Conservation (phyloP, 2,888 invertebrate genomes). For the Strigamia crassipes region DNA sequence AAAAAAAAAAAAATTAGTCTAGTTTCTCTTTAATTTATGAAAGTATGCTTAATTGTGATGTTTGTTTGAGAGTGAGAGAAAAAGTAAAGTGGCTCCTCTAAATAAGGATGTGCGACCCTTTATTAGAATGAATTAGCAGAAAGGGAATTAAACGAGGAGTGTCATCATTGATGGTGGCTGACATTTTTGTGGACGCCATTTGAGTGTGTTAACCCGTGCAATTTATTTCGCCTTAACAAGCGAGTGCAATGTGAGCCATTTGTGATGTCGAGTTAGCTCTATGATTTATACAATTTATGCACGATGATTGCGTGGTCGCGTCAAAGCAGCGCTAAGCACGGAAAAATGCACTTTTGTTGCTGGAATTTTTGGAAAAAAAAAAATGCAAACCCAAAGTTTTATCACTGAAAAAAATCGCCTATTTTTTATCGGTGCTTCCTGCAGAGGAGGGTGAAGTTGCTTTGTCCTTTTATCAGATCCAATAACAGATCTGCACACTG, state of each 20-base stretch:
- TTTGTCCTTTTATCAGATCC: constrained; percentile 42
- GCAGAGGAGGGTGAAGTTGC: constrained; percentile 36
- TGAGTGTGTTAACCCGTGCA: constrained; percentile 40
- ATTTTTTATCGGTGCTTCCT: constrained; percentile 37
- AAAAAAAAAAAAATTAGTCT: no score
- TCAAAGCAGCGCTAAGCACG: background rate
- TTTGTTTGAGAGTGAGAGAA: background rate
- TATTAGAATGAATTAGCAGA: constrained; percentile 3
- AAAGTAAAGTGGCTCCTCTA: background rate
- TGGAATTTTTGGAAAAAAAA: no score
- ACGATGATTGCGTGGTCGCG: constrained; percentile 18
- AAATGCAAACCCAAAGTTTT: background rate
- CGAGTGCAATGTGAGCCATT: constrained; percentile 29
- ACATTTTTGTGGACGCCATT: constrained; percentile 39
- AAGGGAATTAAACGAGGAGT: constrained; percentile 28
- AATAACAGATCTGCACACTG: constrained; percentile 40
- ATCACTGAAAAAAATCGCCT: constrained; percentile 29
- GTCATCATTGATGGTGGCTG: constrained; percentile 14
- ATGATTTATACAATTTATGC: constrained; percentile 38
- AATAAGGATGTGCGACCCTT: background rate
- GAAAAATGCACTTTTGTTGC: background rate
- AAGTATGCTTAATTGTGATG: background rate
- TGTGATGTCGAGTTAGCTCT: constrained; percentile 12
- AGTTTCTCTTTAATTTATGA: background rate
- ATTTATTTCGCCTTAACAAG: constrained; percentile 33